Evolutionary conservation across 64 coral and sea anemone genomes (phyloP).

Genomic region (Stichodactyla helianthus): DNA sequence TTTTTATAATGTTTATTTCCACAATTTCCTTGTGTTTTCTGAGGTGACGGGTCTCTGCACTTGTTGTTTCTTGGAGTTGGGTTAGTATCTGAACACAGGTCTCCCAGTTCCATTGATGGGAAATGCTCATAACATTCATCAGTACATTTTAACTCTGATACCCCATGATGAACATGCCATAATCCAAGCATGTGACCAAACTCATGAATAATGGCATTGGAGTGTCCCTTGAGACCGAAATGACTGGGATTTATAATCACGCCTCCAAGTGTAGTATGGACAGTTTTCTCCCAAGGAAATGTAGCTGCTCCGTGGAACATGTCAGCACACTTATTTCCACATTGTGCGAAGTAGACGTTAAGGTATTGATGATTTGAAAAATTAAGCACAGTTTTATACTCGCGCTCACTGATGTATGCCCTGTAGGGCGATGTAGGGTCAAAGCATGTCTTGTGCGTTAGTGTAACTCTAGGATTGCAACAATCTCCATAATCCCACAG

Average conservation of each 20-base stretch:
- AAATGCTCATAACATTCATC: slow-evolving; percentile 86
- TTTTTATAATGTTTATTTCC: slow-evolving; percentile 34
- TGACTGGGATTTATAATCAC: slow-evolving; percentile 56
- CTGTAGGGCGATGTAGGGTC: slow-evolving; percentile 73
- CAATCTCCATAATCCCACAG: slow-evolving; percentile 87
- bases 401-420: slow-evolving; percentile 68
- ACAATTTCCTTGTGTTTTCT: slow-evolving; percentile 17
- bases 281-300: slow-evolving; percentile 93
- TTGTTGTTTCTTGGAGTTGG: slow-evolving; percentile 59
- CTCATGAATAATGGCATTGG: slow-evolving; percentile 82
- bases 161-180: slow-evolving; percentile 84
- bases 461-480: slow-evolving; percentile 60
- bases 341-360: slow-evolving; percentile 82
- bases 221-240: slow-evolving; percentile 47
- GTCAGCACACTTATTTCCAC: slow-evolving; percentile 39
- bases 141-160: slow-evolving; percentile 61
- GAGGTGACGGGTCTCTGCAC: slow-evolving; percentile 49
- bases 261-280: slow-evolving; percentile 63
- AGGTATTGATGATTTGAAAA: slow-evolving; percentile 61
- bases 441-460: slow-evolving; percentile 62
- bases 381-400: slow-evolving; percentile 67
- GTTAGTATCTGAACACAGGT: slow-evolving; percentile 93
- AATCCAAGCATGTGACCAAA: slow-evolving; percentile 88
- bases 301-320: slow-evolving; percentile 67
- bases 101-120: slow-evolving; percentile 85